phyloP scores from a whole-genome alignment of 1,140 invertebrate genomes.

The Heliconius congener region DNA sequence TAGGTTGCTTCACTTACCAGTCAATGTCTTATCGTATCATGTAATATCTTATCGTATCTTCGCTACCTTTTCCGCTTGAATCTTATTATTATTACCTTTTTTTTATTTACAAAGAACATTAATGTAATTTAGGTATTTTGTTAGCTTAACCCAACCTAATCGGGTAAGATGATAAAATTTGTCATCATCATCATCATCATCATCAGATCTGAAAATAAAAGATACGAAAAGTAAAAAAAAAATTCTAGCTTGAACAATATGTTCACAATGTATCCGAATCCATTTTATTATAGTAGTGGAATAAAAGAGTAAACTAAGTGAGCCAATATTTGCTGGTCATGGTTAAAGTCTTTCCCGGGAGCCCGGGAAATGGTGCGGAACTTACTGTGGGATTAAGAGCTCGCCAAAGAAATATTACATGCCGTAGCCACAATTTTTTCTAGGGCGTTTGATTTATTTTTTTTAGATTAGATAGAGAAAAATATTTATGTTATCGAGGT shows the following conservation, averaged over 20 bases:
- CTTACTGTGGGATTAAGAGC: constrained; percentile 40
- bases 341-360: constrained; percentile 40
- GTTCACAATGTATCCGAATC: constrained; percentile 4
- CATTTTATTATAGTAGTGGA: constrained; percentile 13
- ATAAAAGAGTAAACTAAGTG: constrained; percentile 47
- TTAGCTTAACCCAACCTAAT: too few species aligned
- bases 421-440: not conserved
- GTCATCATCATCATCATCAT: too few species aligned
- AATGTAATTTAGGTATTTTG: too few species aligned
- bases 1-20: too few species aligned
- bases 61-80: too few species aligned
- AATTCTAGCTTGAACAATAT: not conserved
- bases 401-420: constrained; percentile 25
- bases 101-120: too few species aligned
- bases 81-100: too few species aligned
- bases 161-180: too few species aligned
- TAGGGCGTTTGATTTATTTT: not conserved
- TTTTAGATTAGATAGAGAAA: not conserved
- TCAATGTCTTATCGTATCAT: too few species aligned
- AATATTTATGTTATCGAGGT: too few species aligned
- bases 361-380: constrained; percentile 50
- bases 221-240: not conserved
- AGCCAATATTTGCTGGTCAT: constrained; percentile 60
- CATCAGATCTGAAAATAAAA: too few species aligned
- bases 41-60: too few species aligned